Evolutionary conservation across 2,797 vertebrate genomes (phyloP).

Genomic region (Lophius americanus): DNA sequence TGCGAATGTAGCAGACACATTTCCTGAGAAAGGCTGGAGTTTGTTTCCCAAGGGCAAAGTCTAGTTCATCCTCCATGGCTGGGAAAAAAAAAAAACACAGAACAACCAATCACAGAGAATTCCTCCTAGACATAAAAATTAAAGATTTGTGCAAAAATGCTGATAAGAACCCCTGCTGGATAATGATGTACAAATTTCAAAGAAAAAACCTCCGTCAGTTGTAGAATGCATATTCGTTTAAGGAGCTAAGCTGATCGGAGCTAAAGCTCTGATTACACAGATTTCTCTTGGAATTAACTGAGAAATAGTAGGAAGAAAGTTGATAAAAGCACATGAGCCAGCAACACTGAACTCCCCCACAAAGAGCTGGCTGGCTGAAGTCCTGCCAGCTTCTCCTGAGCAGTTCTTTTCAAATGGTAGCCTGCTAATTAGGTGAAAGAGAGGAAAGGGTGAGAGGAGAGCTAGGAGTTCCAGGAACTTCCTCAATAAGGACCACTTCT

Average conservation of each 20-base stretch:
- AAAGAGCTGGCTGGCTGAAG: conserved; percentile 59
- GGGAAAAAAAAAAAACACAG: conserved; percentile 23
- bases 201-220: conserved; percentile 34
- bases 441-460: conserved; percentile 33
- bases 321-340: conserved; percentile 75
- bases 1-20: conserved; percentile 98
- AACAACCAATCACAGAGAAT: too few species aligned
- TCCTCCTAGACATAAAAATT: too few species aligned
- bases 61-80: conserved; percentile 98
- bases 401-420: conserved; percentile 52
- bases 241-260: conserved; percentile 41
- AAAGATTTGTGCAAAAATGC: background rate
- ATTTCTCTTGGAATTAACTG: conserved; percentile 62
- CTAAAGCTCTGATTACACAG: conserved; percentile 45
- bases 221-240: conserved; percentile 40
- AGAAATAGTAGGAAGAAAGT: conserved; percentile 52
- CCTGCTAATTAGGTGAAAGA: conserved; percentile 47
- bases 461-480: conserved; percentile 29
- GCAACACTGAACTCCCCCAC: conserved; percentile 46
- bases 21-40: conserved; percentile 98
- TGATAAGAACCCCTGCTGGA: conserved; percentile 11
- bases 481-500: conserved; percentile 30
- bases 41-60: conserved; percentile 98
- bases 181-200: conserved; percentile 8
- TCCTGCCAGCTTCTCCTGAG: conserved; percentile 62